Percentiles rank a stretch among this genome's conserved stretches.
Evolutionary conservation across 2,888 invertebrate genomes (phyloP).

Genomic region (Trichacis sp.): DNA sequence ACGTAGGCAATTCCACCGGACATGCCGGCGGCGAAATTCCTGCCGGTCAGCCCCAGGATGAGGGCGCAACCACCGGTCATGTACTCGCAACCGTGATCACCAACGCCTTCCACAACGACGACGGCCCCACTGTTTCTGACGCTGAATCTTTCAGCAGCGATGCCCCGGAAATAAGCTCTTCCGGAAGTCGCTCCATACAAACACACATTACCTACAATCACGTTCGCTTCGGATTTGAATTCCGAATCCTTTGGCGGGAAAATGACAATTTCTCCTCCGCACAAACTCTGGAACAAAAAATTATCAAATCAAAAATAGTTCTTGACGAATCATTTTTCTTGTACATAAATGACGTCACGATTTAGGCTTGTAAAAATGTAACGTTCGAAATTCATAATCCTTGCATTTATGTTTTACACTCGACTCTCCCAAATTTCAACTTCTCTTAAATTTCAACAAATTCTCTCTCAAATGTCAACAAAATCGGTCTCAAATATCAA

Average conservation of each 20-base stretch:
- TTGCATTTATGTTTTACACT: too few species aligned
- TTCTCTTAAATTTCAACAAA: too few species aligned
- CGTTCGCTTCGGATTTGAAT: slow-evolving; percentile 93
- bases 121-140: slow-evolving; percentile 97
- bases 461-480: too few species aligned
- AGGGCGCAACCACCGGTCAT: slow-evolving; percentile 97
- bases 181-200: slow-evolving; percentile 97
- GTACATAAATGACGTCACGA: too few species aligned
- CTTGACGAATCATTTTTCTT: too few species aligned
- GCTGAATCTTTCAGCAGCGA: slow-evolving; percentile 98
- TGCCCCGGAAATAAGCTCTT: slow-evolving; percentile 93
- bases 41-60: slow-evolving; percentile 93
- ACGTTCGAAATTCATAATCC: too few species aligned
- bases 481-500: too few species aligned
- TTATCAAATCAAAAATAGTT: too few species aligned
- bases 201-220: slow-evolving; percentile 98
- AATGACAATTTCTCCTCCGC: slow-evolving; percentile 94
- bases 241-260: slow-evolving; percentile 89
- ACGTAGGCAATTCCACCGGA: slow-evolving; percentile 96
- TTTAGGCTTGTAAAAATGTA: too few species aligned
- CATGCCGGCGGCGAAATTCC: slow-evolving; percentile 99
- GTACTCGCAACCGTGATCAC: slow-evolving; percentile 99
- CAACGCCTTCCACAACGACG: slow-evolving; percentile 97
- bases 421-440: too few species aligned
- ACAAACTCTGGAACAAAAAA: slow-evolving; percentile 77